These are phyloP conservation scores for Myxocyprinus asiaticus DNA, from an alignment of 2,113 vertebrate genomes.

Conservation along the genomic window DNA sequence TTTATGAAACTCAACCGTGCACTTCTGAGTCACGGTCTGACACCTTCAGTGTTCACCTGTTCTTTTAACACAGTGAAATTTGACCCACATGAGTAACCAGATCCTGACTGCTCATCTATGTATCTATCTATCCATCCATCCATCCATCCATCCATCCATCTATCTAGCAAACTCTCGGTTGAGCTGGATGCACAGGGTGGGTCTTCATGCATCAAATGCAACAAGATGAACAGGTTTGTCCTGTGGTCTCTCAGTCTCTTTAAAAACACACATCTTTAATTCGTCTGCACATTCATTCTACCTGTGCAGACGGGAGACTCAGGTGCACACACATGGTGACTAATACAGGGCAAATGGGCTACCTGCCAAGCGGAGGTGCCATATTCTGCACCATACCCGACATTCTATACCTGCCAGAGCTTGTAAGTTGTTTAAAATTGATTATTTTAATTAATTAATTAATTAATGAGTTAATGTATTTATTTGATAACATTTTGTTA, in stretches of 20 bases:
- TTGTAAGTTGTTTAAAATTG: slow-evolving; percentile 62
- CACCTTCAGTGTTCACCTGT: not conserved
- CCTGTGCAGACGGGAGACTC: not conserved
- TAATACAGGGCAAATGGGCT: slow-evolving; percentile 56
- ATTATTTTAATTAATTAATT: not conserved
- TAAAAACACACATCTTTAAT: slow-evolving; percentile 26
- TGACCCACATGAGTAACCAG: not conserved
- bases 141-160: no score
- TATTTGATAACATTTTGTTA: no score
- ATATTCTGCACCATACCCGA: slow-evolving; percentile 71
- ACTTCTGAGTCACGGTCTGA: not conserved
- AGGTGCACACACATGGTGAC: slow-evolving; percentile 60
- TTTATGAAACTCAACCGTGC: not conserved
- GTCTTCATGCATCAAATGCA: slow-evolving; percentile 14
- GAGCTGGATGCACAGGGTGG: slow-evolving; percentile 41
- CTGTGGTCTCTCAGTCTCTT: slow-evolving; percentile 4
- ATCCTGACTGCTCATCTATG: not conserved
- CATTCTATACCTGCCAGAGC: slow-evolving; percentile 74
- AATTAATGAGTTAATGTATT: no score
- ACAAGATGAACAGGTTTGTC: slow-evolving; percentile 43
- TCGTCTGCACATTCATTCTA: not conserved
- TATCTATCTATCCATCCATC: no score
- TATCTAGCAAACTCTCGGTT: not conserved
- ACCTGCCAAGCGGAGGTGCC: slow-evolving; percentile 64
- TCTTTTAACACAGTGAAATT: not conserved